phyloP scores from a whole-genome alignment of 2,113 vertebrate genomes.

The Salvator merianae region DNA sequence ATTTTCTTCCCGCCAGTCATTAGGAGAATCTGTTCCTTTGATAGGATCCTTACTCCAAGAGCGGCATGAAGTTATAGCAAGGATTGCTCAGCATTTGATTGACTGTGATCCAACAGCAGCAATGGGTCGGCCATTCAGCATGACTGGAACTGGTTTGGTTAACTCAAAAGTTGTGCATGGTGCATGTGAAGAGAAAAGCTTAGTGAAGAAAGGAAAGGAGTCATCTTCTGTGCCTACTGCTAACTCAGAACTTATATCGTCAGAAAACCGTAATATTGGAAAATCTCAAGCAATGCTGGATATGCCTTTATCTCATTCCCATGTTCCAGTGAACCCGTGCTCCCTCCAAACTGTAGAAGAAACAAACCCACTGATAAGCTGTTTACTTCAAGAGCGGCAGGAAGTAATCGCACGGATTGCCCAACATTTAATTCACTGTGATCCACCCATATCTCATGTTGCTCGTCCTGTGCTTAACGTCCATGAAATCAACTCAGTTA shows the following conservation, averaged over 20 bases:
- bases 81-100: slow-evolving; percentile 95
- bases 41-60: slow-evolving; percentile 96
- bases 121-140: slow-evolving; percentile 77
- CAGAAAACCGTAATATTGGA: slow-evolving; percentile 72
- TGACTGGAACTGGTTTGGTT: slow-evolving; percentile 67
- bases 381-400: slow-evolving; percentile 93
- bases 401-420: slow-evolving; percentile 97
- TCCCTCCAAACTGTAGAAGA: slow-evolving; percentile 74
- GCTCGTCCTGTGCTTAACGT: slow-evolving; percentile 76
- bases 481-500: slow-evolving; percentile 64
- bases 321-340: slow-evolving; percentile 62
- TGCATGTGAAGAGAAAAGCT: slow-evolving; percentile 75
- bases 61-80: slow-evolving; percentile 94
- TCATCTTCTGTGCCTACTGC: slow-evolving; percentile 47
- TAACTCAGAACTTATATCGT: slow-evolving; percentile 49
- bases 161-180: slow-evolving; percentile 80
- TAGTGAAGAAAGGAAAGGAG: slow-evolving; percentile 87
- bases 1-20: slow-evolving; percentile 75
- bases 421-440: slow-evolving; percentile 91
- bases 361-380: slow-evolving; percentile 89
- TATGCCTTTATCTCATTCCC: slow-evolving; percentile 43
- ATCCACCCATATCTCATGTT: slow-evolving; percentile 82
- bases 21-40: slow-evolving; percentile 86
- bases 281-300: slow-evolving; percentile 63
- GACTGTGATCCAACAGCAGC: slow-evolving; percentile 91